Conservation (phyloP, 2,888 invertebrate genomes). For the Drosophila testacea region DNA sequence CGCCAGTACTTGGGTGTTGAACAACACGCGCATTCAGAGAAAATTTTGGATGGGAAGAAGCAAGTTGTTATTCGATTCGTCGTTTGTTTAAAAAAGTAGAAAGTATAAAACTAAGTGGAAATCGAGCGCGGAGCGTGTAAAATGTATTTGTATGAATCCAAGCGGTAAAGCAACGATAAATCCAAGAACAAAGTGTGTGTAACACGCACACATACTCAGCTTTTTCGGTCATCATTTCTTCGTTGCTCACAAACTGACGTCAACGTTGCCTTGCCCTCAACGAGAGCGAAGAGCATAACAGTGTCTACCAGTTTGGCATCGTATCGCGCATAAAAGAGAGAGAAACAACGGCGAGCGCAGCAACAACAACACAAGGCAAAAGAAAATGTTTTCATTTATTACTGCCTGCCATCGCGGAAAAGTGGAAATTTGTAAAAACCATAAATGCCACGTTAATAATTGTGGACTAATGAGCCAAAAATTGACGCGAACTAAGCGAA, state of each 20-base stretch:
- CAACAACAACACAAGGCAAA: constrained; percentile 67
- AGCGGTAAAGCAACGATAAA: constrained; percentile 54
- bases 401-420: constrained; percentile 57
- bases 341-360: constrained; percentile 64
- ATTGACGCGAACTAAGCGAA: constrained; percentile 26
- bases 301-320: constrained; percentile 63
- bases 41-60: constrained; percentile 63
- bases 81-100: constrained; percentile 44
- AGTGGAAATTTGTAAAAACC: constrained; percentile 54
- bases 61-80: constrained; percentile 61
- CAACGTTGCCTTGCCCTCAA: constrained; percentile 67
- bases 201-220: constrained; percentile 57
- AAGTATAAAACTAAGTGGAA: constrained; percentile 49
- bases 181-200: constrained; percentile 48
- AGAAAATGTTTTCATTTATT: constrained; percentile 81
- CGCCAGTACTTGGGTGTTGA: constrained; percentile 7
- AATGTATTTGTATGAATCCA: constrained; percentile 57
- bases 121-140: constrained; percentile 42
- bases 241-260: constrained; percentile 61
- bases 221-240: constrained; percentile 73
- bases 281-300: constrained; percentile 76
- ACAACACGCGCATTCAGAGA: constrained; percentile 53
- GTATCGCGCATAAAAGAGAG: constrained; percentile 66
- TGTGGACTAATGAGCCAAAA: constrained; percentile 52
- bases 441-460: constrained; percentile 54